Evolutionary conservation across 1,140 invertebrate genomes (phyloP).

Genomic region (Calosoma granatense): DNA sequence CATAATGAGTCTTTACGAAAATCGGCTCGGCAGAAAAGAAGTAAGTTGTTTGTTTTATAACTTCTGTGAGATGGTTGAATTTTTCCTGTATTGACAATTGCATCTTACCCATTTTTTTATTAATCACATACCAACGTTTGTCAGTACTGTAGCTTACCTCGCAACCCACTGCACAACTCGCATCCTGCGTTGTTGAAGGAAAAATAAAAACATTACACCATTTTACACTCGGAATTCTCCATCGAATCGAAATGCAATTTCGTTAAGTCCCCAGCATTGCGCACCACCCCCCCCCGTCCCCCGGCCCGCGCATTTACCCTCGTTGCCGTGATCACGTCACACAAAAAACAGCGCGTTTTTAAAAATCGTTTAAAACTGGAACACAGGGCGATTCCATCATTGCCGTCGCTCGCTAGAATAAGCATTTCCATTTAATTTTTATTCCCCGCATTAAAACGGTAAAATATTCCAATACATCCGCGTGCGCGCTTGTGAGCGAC

Average conservation of each 20-base stretch:
- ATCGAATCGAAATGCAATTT: slow-evolving; percentile 6
- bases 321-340: background rate
- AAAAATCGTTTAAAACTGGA: slow-evolving; percentile 31
- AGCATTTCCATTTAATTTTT: slow-evolving; percentile 34
- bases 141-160: no score
- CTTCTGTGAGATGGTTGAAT: no score
- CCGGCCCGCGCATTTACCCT: background rate
- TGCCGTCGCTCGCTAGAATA: slow-evolving; percentile 12
- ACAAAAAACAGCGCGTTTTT: slow-evolving; percentile 19
- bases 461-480: slow-evolving; percentile 33
- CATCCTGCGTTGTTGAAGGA: no score
- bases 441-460: slow-evolving; percentile 19
- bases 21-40: no score
- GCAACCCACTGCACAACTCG: no score
- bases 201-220: no score
- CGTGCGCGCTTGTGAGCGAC: slow-evolving; percentile 10
- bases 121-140: no score
- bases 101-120: no score
- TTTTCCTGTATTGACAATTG: no score
- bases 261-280: background rate
- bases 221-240: no score
- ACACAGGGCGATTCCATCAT: background rate
- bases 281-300: background rate
- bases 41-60: no score
- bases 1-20: no score